phyloP scores from a whole-genome alignment of 2,797 vertebrate species.

The Salmo trutta region DNA sequence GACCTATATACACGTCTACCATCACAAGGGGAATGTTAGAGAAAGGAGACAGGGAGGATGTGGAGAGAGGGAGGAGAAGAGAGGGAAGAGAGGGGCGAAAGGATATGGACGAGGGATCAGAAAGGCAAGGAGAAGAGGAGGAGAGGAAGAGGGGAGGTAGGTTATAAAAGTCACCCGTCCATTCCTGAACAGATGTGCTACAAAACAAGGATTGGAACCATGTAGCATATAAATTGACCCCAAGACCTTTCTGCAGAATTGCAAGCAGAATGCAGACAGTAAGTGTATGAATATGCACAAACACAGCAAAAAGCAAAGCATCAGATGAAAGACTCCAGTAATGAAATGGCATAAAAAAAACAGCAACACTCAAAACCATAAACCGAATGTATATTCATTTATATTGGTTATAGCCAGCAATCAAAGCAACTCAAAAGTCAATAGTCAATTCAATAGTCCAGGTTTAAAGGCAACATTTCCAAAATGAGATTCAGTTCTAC shows the following conservation, averaged over 20 bases:
- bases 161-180: background rate
- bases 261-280: background rate
- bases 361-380: background rate
- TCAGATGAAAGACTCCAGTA: background rate
- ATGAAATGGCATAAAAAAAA: background rate
- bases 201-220: slow-evolving; percentile 28
- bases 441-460: too few relatives aligned
- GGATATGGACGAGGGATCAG: background rate
- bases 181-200: slow-evolving; percentile 15
- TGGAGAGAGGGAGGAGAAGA: too few relatives aligned
- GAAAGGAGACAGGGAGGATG: too few relatives aligned
- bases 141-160: background rate
- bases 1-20: too few relatives aligned
- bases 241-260: background rate
- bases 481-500: too few relatives aligned
- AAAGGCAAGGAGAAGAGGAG: background rate
- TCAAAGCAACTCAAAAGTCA: too few relatives aligned
- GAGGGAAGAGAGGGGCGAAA: slow-evolving; percentile 21
- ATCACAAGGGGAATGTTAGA: too few relatives aligned
- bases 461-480: too few relatives aligned
- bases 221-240: background rate
- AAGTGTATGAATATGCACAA: background rate
- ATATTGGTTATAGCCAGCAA: too few relatives aligned
- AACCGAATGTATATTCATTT: background rate
- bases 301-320: too few relatives aligned